Evolutionary conservation across 2,113 vertebrate species (phyloP).

Genomic region (Dipodomys stephensi): DNA sequence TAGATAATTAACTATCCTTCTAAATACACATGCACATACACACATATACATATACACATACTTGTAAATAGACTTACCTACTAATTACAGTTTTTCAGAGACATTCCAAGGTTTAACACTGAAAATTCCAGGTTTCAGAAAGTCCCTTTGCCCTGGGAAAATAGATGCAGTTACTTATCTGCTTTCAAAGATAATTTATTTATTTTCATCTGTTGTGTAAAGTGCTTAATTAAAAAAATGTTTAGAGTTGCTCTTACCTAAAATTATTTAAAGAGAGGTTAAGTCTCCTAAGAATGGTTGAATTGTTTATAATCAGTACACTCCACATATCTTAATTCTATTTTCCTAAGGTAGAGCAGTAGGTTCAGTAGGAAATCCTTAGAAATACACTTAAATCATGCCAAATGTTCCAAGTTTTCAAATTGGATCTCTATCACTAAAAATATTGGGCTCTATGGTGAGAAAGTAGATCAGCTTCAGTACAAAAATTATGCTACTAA

Average conservation of each 20-base stretch:
- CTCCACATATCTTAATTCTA: background rate
- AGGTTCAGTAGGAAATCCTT: background rate
- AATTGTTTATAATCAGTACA: background rate
- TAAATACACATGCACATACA: background rate
- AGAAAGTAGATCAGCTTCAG: background rate
- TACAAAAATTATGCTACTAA: too few relatives aligned
- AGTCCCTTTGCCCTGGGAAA: rapidly evolving
- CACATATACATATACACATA: background rate
- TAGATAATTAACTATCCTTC: background rate
- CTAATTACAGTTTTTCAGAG: background rate
- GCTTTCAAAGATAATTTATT: background rate
- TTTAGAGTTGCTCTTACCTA: background rate
- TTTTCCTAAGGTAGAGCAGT: background rate
- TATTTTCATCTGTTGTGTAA: background rate
- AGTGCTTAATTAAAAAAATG: background rate
- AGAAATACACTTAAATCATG: background rate
- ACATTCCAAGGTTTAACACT: background rate
- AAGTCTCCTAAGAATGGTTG: background rate
- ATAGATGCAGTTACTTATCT: rapidly evolving
- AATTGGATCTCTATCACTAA: background rate
- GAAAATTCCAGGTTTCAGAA: background rate
- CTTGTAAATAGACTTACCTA: background rate
- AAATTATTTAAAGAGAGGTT: background rate
- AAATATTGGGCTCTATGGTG: too few relatives aligned
- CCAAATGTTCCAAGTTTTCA: background rate